These are phyloP conservation scores for Oligia strigilis DNA, from an alignment of 2,888 invertebrate genomes.

Conservation along the genomic window DNA sequence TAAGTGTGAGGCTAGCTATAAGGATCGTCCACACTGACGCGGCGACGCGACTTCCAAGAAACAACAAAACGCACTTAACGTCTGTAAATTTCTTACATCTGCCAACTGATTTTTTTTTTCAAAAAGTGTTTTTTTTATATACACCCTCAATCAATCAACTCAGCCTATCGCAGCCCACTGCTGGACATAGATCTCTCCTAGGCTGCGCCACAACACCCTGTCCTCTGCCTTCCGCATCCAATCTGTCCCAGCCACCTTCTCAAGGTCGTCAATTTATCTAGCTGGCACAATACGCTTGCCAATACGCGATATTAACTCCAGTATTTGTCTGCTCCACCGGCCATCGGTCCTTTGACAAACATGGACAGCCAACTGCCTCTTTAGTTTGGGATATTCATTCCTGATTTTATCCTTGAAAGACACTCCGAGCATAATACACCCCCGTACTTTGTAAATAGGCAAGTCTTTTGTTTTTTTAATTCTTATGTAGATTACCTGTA, in stretches of 20 bases:
- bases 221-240: not conserved
- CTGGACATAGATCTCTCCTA: too few species aligned
- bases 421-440: not conserved
- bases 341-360: not conserved
- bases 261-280: not conserved
- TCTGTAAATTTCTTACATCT: not conserved
- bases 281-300: not conserved
- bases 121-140: not conserved
- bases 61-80: too few species aligned
- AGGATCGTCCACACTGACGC: conserved; percentile 7
- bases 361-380: not conserved
- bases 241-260: not conserved
- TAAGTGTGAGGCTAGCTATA: conserved; percentile 30
- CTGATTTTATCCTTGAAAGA: not conserved
- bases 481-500: not conserved
- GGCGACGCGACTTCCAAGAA: not conserved
- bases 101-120: not conserved
- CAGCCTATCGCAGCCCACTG: too few species aligned
- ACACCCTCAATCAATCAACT: too few species aligned
- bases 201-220: too few species aligned
- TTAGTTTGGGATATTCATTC: not conserved
- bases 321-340: not conserved
- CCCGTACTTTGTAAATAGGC: not conserved
- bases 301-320: not conserved
- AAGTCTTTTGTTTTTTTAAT: not conserved